Base-by-base conservation (phyloP, 2,113 vertebrate genomes). In the Hystrix brachyura region DNA sequence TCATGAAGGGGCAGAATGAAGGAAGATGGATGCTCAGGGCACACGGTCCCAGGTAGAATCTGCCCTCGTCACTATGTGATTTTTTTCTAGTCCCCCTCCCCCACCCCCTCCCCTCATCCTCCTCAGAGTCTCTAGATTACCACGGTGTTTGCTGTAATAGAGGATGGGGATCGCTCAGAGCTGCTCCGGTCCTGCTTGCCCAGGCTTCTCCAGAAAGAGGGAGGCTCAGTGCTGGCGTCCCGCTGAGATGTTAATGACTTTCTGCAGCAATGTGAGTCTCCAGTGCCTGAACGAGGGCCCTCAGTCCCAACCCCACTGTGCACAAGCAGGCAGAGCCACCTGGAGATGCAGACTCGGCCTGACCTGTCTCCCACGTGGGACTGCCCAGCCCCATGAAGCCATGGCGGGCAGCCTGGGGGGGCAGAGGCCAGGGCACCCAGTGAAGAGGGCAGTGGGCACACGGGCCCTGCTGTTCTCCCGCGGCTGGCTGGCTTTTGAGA, bases 231-330 rank as follows among this genome's bases (percentile, higher is more conserved):
- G 38, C 59, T 2, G 0, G 7, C 74, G 69, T 27, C 8, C n/a
- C 79, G 29, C 34, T 14, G 25, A 17, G 32, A 48, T 74, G 72
- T 62, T 0, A n/a, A 67, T 25, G 29, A 38, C 10, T n/a, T 18
- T 6, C 19, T n/a, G 62, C 13, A 84, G 69, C 62, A 55, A 3
- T 0, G 0, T 3, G 21, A 21, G 1, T 53, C 57, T 64, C 57
- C 0, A 0, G 7, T 4, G 59, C 32, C 80, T 34, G 21, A 3
- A 59, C 5, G 0, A 19, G 7, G 34, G n/a, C 57, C 19, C 12
- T 51, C 0, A 3, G 12, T 65, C n/a, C 53, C 18, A 4, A 13
- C 7, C 23, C 32, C 5, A 0, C 25, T 0, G 1, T 5, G 18
- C 3, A 27, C 1, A 6, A 72, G 78, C 55, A 90, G 67, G 46